Conservation (phyloP, 2,888 invertebrate genomes). For the Mellilla xanthometata region DNA sequence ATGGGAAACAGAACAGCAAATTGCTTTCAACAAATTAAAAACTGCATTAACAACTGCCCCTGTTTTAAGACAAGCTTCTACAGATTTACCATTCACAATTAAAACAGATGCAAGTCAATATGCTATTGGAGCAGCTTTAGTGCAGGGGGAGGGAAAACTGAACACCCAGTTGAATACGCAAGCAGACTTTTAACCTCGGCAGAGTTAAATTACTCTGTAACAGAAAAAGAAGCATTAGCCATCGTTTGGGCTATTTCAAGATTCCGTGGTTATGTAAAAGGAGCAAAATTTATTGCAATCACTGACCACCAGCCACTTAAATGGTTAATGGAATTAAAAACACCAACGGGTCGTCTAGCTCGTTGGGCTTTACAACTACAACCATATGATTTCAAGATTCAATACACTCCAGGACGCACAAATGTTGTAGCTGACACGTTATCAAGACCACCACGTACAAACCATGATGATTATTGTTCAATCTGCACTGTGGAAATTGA, state of each 20-base stretch:
- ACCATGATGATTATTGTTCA: neutral
- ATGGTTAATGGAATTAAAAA: neutral
- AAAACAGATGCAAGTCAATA: slow-evolving; percentile 41
- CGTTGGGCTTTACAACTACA: neutral
- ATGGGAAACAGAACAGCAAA: slow-evolving; percentile 30
- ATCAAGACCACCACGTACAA: neutral
- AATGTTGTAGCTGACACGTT: slow-evolving; percentile 5
- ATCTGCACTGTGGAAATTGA: neutral
- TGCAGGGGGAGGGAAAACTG: slow-evolving; percentile 34
- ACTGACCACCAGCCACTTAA: slow-evolving; percentile 3
- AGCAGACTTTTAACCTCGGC: slow-evolving; percentile 17
- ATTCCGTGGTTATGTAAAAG: slow-evolving; percentile 4
- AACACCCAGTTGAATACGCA: slow-evolving; percentile 35
- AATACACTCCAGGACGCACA: slow-evolving; percentile 5
- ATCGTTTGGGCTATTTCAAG: neutral
- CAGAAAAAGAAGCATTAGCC: neutral
- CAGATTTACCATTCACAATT: slow-evolving; percentile 17
- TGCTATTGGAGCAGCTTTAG: slow-evolving; percentile 34
- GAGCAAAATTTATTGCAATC: neutral
- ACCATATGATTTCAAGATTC: neutral
- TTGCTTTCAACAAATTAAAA: slow-evolving; percentile 31
- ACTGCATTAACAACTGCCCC: slow-evolving; percentile 26
- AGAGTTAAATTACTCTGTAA: neutral
- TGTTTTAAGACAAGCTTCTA: slow-evolving; percentile 26
- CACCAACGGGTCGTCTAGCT: neutral